Conservation (phyloP, 2,888 invertebrate genomes). For the Catonia carolina region DNA sequence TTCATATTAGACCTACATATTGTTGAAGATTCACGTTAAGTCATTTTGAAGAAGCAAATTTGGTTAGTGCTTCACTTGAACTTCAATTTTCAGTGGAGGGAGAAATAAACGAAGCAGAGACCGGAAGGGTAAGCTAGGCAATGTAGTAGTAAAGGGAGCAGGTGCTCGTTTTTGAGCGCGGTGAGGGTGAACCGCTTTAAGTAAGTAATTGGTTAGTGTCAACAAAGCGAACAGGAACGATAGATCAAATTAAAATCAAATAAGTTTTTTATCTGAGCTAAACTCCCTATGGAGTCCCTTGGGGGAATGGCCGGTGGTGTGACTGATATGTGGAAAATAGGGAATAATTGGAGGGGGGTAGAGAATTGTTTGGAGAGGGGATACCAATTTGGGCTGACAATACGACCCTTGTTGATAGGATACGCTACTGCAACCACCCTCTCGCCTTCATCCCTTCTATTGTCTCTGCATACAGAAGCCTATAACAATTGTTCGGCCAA, state of each 20-base stretch:
- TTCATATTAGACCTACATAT: too few species aligned
- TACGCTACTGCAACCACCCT: conserved; percentile 1
- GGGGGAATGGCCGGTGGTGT: conserved; percentile 5
- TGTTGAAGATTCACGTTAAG: too few species aligned
- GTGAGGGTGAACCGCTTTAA: not conserved
- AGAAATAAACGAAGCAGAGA: too few species aligned
- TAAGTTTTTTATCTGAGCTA: conserved; percentile 12
- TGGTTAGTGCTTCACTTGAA: too few species aligned
- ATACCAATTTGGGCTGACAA: conserved; percentile 12
- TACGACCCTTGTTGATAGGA: conserved; percentile 5
- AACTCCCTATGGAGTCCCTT: conserved; percentile 6
- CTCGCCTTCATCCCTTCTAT: not conserved
- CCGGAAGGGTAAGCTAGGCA: not conserved
- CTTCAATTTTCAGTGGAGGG: too few species aligned
- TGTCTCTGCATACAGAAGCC: not conserved
- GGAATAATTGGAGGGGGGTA: conserved; percentile 9
- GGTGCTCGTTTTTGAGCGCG: not conserved
- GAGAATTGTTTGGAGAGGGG: not conserved
- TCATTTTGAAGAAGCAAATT: too few species aligned
- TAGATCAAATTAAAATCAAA: conserved; percentile 13
- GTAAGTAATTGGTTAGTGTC: conserved; percentile 12
- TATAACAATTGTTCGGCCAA: too few species aligned
- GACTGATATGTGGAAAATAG: conserved; percentile 13
- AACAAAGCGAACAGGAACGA: conserved; percentile 9
- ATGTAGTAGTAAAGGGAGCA: not conserved